Evolutionary conservation across 2,888 invertebrate genomes (phyloP).

Genomic region (Orthosia gothica): DNA sequence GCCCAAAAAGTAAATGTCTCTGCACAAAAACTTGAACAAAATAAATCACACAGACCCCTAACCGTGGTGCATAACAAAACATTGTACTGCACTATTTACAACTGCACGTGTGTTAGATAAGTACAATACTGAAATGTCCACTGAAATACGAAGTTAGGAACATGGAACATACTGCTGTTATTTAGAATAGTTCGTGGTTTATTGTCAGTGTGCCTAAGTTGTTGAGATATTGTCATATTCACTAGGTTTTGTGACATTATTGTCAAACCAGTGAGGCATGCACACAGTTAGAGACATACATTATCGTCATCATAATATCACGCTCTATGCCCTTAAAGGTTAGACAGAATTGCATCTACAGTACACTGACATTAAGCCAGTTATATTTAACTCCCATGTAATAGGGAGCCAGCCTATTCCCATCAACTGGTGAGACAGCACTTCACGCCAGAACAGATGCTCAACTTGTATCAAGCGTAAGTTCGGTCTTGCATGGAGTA

Average conservation of each 20-base stretch:
- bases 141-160: slow-evolving; percentile 7
- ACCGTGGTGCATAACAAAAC: slow-evolving; percentile 24
- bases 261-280: neutral
- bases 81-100: slow-evolving; percentile 30
- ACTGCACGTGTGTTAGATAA: slow-evolving; percentile 34
- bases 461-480: no score
- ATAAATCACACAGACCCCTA: slow-evolving; percentile 28
- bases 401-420: no score
- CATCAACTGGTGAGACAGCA: no score
- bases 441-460: no score
- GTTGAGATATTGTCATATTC: neutral
- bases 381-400: no score
- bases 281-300: neutral
- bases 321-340: no score
- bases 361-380: no score
- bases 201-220: neutral
- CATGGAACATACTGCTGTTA: neutral
- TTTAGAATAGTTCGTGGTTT: slow-evolving; percentile 4
- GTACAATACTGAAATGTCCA: slow-evolving; percentile 12
- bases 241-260: neutral
- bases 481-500: no score
- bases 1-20: neutral
- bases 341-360: no score
- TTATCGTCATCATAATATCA: no score
- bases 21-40: slow-evolving; percentile 20